These are phyloP conservation scores for Tupiocoris notatus DNA, from an alignment of 2,888 invertebrate genomes.

Conservation along the genomic window DNA sequence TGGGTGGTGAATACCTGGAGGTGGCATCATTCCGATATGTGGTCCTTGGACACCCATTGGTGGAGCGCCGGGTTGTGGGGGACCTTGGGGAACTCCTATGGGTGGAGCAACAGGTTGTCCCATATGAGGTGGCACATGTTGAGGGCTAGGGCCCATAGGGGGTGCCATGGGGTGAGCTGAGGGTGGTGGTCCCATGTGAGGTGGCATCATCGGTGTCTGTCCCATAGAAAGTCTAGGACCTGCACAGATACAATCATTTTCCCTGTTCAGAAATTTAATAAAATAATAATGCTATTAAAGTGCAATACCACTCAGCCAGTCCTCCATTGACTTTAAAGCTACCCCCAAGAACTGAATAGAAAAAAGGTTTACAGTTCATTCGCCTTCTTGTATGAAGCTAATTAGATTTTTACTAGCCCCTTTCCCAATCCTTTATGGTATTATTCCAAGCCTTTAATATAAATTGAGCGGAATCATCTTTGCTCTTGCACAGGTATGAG, in stretches of 20 bases:
- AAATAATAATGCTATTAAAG: no score
- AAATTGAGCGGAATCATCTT: no score
- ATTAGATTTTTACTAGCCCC: no score
- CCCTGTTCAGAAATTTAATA: no score
- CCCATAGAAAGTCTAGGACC: conserved; percentile 17
- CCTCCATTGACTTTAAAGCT: no score
- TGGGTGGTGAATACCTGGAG: conserved; percentile 50
- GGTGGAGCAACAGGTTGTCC: conserved; percentile 52
- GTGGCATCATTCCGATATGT: conserved; percentile 49
- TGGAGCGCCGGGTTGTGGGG: conserved; percentile 29
- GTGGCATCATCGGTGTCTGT: conserved; percentile 12
- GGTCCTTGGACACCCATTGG: conserved; percentile 42
- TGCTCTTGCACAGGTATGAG: no score
- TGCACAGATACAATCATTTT: not conserved
- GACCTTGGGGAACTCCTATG: conserved; percentile 27
- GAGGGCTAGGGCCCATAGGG: conserved; percentile 29
- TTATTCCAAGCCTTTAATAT: no score
- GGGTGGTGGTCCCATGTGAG: conserved; percentile 36
- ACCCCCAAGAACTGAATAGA: no score
- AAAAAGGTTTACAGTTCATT: no score
- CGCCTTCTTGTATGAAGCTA: no score
- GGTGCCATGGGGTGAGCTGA: conserved; percentile 16
- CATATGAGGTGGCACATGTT: conserved; percentile 10
- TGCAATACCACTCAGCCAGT: no score
- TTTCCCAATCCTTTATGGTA: no score